Conservation (phyloP, 2,113 vertebrate genomes). For the Tragelaphus buxtoni region DNA sequence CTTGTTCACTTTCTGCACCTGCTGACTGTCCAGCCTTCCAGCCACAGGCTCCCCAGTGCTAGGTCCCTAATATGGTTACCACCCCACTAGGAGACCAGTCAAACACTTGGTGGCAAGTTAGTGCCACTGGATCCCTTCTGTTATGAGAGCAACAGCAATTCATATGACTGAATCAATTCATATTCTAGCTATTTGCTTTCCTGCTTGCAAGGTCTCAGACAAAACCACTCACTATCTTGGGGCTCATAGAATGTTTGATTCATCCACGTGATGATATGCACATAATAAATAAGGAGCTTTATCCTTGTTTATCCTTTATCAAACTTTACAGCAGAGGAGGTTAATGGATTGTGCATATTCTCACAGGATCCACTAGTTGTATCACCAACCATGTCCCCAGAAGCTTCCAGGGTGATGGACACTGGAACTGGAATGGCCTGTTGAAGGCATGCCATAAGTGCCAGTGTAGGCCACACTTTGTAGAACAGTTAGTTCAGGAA, state of each 20-base stretch:
- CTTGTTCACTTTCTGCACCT: background rate
- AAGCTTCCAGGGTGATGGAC: background rate
- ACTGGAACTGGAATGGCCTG: too few relatives aligned
- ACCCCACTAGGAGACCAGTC: too few relatives aligned
- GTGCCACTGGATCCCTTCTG: background rate
- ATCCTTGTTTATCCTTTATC: background rate
- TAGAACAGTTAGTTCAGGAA: background rate
- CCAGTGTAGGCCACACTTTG: background rate
- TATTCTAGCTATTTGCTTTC: background rate
- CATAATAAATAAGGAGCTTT: background rate
- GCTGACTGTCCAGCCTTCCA: background rate
- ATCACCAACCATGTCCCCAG: background rate
- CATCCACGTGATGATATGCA: background rate
- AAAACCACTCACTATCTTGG: background rate
- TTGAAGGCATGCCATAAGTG: background rate
- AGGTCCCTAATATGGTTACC: background rate
- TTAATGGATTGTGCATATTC: background rate
- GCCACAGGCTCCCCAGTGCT: background rate
- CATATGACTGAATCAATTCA: background rate
- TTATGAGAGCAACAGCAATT: background rate
- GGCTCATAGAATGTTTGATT: background rate
- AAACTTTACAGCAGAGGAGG: background rate
- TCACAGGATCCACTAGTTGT: background rate
- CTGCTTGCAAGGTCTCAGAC: background rate
- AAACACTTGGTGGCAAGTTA: background rate